These are phyloP conservation scores for Heliocidaris erythrogramma DNA, from an alignment of 35 echinoderm and acorn worm species.

Conservation along the genomic window DNA sequence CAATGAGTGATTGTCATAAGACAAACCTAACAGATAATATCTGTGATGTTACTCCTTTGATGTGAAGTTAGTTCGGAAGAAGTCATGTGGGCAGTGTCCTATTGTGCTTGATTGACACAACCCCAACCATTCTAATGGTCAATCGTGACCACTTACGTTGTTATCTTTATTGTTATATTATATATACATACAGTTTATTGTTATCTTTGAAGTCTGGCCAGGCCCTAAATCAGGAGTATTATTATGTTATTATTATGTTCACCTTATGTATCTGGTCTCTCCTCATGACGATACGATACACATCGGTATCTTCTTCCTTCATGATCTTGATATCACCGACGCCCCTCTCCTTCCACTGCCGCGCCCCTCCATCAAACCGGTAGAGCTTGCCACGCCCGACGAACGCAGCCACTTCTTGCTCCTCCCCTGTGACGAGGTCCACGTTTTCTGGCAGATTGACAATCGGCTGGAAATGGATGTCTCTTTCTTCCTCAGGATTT, in stretches of 20 bases:
- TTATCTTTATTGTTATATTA: background rate
- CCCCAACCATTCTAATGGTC: too few relatives aligned
- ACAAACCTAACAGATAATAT: too few relatives aligned
- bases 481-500: slow-evolving; percentile 7
- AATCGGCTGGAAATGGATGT: background rate
- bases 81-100: too few relatives aligned
- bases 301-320: slow-evolving; percentile 55
- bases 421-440: slow-evolving; percentile 66
- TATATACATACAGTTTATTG: background rate
- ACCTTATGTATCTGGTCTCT: slow-evolving; percentile 74
- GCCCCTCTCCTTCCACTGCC: slow-evolving; percentile 80
- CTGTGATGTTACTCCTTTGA: background rate
- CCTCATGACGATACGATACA: slow-evolving; percentile 69
- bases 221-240: background rate
- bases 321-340: slow-evolving; percentile 79
- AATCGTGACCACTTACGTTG: background rate
- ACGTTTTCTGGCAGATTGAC: slow-evolving; percentile 28
- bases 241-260: background rate
- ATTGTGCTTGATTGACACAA: too few relatives aligned
- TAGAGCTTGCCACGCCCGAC: slow-evolving; percentile 63
- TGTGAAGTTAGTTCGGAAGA: too few relatives aligned
- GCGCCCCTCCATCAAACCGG: slow-evolving; percentile 56
- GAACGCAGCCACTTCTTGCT: slow-evolving; percentile 65
- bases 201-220: background rate
- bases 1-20: too few relatives aligned